A percentile compares a stretch with the other conserved stretches of the same genome.
These are phyloP conservation scores for Tragelaphus strepsiceros DNA, from an alignment of 2,113 vertebrate genomes.

Conservation along the genomic window DNA sequence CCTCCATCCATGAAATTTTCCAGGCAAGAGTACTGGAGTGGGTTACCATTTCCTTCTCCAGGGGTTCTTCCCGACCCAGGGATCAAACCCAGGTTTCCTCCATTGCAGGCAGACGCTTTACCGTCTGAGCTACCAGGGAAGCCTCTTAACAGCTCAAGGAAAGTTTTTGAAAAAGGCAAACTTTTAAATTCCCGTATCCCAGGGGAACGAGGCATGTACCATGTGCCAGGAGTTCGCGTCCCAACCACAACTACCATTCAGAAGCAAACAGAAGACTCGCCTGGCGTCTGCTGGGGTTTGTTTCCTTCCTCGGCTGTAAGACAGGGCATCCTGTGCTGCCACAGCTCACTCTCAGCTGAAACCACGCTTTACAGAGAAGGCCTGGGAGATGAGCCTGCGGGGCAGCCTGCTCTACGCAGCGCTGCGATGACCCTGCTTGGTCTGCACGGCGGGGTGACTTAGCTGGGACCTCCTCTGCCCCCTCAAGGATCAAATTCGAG, in stretches of 20 bases:
- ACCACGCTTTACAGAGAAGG: fast-evolving
- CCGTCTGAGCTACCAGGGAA: background rate
- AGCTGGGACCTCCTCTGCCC: background rate
- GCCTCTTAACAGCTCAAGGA: background rate
- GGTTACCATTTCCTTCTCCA: background rate
- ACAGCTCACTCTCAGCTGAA: background rate
- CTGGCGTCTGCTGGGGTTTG: fast-evolving
- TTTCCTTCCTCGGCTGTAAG: background rate
- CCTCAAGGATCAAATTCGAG: background rate
- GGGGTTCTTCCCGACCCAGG: background rate
- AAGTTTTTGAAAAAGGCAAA: background rate
- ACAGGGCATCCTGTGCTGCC: fast-evolving
- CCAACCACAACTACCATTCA: background rate
- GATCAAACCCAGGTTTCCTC: background rate
- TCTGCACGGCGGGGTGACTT: fast-evolving
- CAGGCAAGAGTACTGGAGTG: background rate
- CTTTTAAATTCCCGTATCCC: fast-evolving
- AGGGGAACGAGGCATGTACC: background rate
- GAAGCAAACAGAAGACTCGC: background rate
- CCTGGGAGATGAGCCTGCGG: background rate
- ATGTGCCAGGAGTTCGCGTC: background rate
- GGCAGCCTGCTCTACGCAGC: fast-evolving
- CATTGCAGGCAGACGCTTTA: background rate
- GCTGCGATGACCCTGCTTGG: fast-evolving
- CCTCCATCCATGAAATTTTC: background rate